Base-by-base conservation (phyloP, 2,113 vertebrate genomes). In the Theristicus caerulescens region DNA sequence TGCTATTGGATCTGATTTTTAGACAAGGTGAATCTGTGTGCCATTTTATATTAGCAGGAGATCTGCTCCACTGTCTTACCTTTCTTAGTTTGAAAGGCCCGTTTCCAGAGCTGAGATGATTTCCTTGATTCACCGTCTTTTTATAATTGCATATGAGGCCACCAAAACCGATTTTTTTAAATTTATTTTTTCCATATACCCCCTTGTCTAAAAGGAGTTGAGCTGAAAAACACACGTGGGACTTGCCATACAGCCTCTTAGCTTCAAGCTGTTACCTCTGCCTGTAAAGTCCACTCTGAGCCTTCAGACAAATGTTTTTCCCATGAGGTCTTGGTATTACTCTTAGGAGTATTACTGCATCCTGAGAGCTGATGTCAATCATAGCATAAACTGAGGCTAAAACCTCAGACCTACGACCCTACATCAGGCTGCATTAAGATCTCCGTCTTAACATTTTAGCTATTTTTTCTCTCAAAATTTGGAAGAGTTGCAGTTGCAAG, bases 111-210 rank as follows among this genome's bases (percentile, higher is more conserved):
- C 42, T 49, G 26, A 81, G 25, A 13, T 62, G 1, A 46, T 81
- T 92, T 86, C 9, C 22, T 86, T 86, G 17, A 2, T 71, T 74
- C 25, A 34, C 34, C n/a, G 10, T 44, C 9, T 52, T 82, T 70
- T 70, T 55, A 7, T 44, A 67, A 81, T 29, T 74, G 16, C 9
- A 31, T 38, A 15, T 32, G 6, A 71, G 13, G 18, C 51, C 21
- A 55, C 12, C 3, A 78, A 86, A 83, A 66, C 2, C 0, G 0
- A 31, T 42, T 42, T 49, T 49, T 21, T 27, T 8, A 18, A 31
- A 11, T 29, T 57, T 40, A 3, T 66, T 87, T 87, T 47, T 78
- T 38, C 2, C 3, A 19, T 58, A 24, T 62, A 13, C 2, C 2
- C 26, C 4, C 7, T 59, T 59, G 6, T 57, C 59, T 88, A 66